phyloP scores from a whole-genome alignment of 2,797 vertebrate genomes.

The Pseudotriccus pelzelni region DNA sequence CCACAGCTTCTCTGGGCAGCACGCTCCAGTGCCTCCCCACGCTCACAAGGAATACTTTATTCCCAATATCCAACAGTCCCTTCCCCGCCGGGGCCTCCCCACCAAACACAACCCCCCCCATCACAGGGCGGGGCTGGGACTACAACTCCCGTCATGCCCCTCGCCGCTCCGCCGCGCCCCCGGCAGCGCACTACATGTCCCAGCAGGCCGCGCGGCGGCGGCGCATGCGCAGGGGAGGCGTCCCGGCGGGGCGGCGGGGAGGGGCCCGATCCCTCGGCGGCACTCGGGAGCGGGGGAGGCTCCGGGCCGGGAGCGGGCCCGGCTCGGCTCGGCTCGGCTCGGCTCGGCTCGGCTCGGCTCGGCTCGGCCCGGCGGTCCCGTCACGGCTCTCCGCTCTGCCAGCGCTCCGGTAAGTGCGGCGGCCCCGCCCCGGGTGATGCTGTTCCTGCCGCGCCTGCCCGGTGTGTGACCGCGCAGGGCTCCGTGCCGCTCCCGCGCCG shows the following conservation, averaged over 20 bases:
- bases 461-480: background rate
- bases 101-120: accelerated
- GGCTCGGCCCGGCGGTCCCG: background rate
- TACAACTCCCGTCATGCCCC: background rate
- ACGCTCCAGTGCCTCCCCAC: accelerated
- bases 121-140: accelerated
- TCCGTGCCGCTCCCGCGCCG: background rate
- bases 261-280: background rate
- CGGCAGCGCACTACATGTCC: background rate
- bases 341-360: background rate
- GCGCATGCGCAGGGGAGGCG: background rate
- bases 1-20: background rate
- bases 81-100: no score
- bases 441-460: background rate
- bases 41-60: background rate
- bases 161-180: accelerated
- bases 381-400: background rate
- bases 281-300: background rate
- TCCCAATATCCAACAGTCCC: background rate
- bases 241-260: background rate
- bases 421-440: background rate
- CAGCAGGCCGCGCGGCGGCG: background rate
- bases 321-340: no score
- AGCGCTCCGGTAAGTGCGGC: background rate
- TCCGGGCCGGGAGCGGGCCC: background rate